Percentiles rank a stretch among this genome's conserved stretches.
These are phyloP conservation scores for Cosmia pyralina DNA, from an alignment of 2,888 invertebrate genomes.

Conservation along the genomic window DNA sequence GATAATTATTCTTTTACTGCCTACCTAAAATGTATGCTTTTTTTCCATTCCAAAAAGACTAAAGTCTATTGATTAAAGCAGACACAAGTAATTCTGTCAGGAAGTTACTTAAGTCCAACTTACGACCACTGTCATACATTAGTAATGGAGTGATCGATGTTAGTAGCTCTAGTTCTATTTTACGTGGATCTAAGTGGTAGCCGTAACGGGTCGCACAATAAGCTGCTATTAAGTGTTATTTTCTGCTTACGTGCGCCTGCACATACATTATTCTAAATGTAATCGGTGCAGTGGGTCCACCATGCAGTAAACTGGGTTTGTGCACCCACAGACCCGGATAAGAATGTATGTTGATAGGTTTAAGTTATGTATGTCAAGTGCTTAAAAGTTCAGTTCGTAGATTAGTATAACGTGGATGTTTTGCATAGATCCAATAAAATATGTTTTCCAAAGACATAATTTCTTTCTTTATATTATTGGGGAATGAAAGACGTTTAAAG, in stretches of 20 bases:
- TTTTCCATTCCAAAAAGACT: neutral
- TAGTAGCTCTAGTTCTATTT: constrained; percentile 36
- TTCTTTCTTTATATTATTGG: neutral
- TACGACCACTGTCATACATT: constrained; percentile 11
- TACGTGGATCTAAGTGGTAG: constrained; percentile 31
- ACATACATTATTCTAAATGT: constrained; percentile 71
- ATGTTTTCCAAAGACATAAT: neutral
- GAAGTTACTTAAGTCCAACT: constrained; percentile 14
- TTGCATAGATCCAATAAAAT: neutral
- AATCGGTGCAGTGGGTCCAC: constrained; percentile 71
- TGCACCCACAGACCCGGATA: constrained; percentile 12
- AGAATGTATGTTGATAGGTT: constrained; percentile 3
- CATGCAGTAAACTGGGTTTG: constrained; percentile 30
- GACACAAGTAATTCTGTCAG: constrained; percentile 6
- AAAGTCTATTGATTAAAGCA: neutral
- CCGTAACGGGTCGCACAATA: constrained; percentile 63
- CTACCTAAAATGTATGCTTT: too few relatives aligned
- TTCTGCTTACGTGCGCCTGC: constrained; percentile 75
- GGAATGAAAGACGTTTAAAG: neutral
- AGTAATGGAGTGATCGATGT: constrained; percentile 47
- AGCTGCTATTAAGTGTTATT: constrained; percentile 73
- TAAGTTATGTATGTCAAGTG: neutral
- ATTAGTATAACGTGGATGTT: neutral
- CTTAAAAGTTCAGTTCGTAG: neutral
- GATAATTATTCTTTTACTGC: neutral